These are phyloP conservation scores for Aphidius gifuensis DNA, from an alignment of 1,140 invertebrate genomes.

Conservation along the genomic window DNA sequence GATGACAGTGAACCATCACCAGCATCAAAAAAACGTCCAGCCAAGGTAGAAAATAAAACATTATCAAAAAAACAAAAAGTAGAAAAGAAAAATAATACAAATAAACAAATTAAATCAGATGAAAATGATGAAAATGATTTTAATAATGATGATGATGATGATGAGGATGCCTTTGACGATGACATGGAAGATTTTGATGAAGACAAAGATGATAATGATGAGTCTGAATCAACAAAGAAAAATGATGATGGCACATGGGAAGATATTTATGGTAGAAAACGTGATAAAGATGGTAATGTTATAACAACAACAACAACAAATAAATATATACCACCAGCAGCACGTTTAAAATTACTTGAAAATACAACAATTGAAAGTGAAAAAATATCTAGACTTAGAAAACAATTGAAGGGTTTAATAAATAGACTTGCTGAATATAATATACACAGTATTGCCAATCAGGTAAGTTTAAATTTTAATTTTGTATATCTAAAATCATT, in stretches of 20 bases:
- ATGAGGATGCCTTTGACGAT: too few species aligned
- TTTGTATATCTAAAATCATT: background rate
- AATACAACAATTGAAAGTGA: conserved; percentile 58
- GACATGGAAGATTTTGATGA: conserved; percentile 13
- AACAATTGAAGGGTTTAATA: conserved; percentile 81
- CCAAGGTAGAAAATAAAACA: too few species aligned
- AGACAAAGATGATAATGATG: conserved; percentile 34
- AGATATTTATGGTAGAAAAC: conserved; percentile 90
- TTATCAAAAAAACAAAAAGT: too few species aligned
- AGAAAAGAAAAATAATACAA: too few species aligned
- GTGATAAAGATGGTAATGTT: conserved; percentile 76
- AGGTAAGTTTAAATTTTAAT: conserved; percentile 49
- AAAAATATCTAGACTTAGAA: conserved; percentile 64
- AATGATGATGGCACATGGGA: conserved; percentile 63
- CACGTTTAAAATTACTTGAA: conserved; percentile 57
- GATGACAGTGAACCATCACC: too few species aligned
- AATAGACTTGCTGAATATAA: conserved; percentile 88
- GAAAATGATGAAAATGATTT: too few species aligned
- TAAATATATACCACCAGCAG: conserved; percentile 82
- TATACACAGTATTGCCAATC: conserved; percentile 74
- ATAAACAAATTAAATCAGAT: too few species aligned
- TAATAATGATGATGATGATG: too few species aligned
- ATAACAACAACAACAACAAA: conserved; percentile 55
- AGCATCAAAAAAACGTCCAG: too few species aligned
- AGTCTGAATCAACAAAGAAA: conserved; percentile 41